A percentile compares a stretch with the other conserved stretches of the same genome.
Conservation (phyloP, 2,888 invertebrate genomes). For the Subacronicta megacephala region DNA sequence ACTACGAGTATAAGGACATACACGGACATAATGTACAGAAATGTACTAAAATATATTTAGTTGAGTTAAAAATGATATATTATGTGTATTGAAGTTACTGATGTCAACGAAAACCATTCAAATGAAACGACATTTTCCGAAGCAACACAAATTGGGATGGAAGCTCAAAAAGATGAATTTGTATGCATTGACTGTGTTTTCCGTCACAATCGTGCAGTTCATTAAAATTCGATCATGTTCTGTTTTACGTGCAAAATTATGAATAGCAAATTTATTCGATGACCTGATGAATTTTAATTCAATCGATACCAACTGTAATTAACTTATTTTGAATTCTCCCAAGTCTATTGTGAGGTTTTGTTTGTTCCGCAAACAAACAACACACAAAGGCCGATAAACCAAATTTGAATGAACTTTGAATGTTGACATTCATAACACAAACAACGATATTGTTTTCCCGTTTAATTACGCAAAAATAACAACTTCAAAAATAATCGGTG, state of each 20-base stretch:
- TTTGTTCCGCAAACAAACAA: no score
- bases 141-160: neutral
- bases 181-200: neutral
- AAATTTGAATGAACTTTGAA: neutral
- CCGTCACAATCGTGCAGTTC: neutral
- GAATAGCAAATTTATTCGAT: slow-evolving; percentile 17
- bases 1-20: no score
- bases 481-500: neutral
- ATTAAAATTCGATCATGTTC: neutral
- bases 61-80: no score
- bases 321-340: neutral
- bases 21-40: no score
- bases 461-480: slow-evolving; percentile 5
- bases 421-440: slow-evolving; percentile 3
- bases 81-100: no score
- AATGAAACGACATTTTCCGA: neutral
- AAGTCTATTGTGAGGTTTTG: no score
- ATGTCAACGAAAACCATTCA: no score
- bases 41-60: no score
- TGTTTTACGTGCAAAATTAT: slow-evolving; percentile 5
- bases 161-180: slow-evolving; percentile 4
- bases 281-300: neutral
- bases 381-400: neutral
- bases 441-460: slow-evolving; percentile 3
- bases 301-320: neutral